A percentile compares a stretch with the other conserved stretches of the same genome.
phyloP scores from a whole-genome alignment of 2,888 invertebrate genomes.

The Acronicta aceris region DNA sequence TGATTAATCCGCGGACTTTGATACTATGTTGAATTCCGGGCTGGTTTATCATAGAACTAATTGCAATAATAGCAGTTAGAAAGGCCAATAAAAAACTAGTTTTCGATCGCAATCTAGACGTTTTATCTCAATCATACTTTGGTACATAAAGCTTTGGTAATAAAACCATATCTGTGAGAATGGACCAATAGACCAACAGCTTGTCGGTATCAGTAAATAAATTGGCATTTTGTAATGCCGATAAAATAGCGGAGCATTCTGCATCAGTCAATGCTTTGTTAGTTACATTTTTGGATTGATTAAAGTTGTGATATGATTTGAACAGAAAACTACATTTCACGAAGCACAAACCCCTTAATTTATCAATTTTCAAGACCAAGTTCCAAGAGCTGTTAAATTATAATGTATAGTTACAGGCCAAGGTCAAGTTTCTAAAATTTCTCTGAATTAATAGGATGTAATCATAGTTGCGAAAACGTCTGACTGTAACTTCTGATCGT shows the following conservation, averaged over 20 bases:
- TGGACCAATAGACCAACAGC: conserved; percentile 51
- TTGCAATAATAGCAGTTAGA: conserved; percentile 65
- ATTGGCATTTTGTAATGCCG: conserved; percentile 13
- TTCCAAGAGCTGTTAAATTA: too few species aligned
- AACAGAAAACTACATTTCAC: too few species aligned
- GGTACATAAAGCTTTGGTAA: conserved; percentile 42
- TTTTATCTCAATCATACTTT: conserved; percentile 52
- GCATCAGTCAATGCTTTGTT: conserved; percentile 30
- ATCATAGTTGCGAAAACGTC: too few species aligned
- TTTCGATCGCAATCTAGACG: conserved; percentile 58
- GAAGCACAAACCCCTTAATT: too few species aligned
- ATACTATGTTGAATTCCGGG: conserved; percentile 45
- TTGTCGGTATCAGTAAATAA: conserved; percentile 43
- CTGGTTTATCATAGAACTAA: conserved; percentile 60
- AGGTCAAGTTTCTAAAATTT: too few species aligned
- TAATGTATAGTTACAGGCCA: too few species aligned
- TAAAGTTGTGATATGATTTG: not conserved
- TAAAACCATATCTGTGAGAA: conserved; percentile 56
- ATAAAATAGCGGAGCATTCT: conserved; percentile 29
- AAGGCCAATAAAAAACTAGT: conserved; percentile 65
- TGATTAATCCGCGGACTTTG: conserved; percentile 49
- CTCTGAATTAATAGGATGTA: too few species aligned
- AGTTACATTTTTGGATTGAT: conserved; percentile 14
- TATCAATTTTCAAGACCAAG: too few species aligned
- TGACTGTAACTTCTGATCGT: too few species aligned